Conservation (phyloP, 2,888 invertebrate species). For the Drosophila seclusa region DNA sequence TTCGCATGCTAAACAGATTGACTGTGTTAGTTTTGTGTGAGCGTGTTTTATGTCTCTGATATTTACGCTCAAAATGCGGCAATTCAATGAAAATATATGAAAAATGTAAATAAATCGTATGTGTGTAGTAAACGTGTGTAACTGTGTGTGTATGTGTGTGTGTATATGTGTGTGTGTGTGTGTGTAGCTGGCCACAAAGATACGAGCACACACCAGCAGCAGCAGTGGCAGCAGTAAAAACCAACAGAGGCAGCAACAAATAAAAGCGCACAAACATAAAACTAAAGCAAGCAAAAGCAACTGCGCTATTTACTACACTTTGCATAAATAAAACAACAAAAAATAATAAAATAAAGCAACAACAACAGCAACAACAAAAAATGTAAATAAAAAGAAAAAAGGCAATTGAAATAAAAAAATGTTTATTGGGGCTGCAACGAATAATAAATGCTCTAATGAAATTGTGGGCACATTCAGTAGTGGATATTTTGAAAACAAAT, state of each 20-base stretch:
- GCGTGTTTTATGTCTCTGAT: conserved; percentile 46
- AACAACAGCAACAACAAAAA: conserved; percentile 4
- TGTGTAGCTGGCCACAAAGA: conserved; percentile 47
- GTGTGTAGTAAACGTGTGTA: conserved; percentile 27
- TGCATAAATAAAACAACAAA: conserved; percentile 62
- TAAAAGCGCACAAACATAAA: conserved; percentile 65
- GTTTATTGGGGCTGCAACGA: not conserved
- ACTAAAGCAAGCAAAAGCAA: conserved; percentile 72
- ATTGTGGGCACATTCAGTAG: not conserved
- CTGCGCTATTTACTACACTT: conserved; percentile 77
- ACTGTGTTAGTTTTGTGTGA: not conserved
- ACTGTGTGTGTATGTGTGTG: not conserved
- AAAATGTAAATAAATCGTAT: conserved; percentile 78
- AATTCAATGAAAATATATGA: conserved; percentile 75
- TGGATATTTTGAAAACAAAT: not conserved
- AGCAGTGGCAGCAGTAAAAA: conserved; percentile 49
- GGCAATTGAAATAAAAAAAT: conserved; percentile 31
- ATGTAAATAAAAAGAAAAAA: conserved; percentile 33
- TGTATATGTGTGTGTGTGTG: conserved; percentile 41
- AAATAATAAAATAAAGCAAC: conserved; percentile 20
- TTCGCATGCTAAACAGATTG: conserved; percentile 61
- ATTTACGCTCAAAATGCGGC: conserved; percentile 75
- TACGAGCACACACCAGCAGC: conserved; percentile 24
- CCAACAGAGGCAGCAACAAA: conserved; percentile 50
- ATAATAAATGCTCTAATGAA: conserved; percentile 27